Evolutionary conservation across 2,797 vertebrate species (phyloP).

Genomic region (Enteromius viviparus): DNA sequence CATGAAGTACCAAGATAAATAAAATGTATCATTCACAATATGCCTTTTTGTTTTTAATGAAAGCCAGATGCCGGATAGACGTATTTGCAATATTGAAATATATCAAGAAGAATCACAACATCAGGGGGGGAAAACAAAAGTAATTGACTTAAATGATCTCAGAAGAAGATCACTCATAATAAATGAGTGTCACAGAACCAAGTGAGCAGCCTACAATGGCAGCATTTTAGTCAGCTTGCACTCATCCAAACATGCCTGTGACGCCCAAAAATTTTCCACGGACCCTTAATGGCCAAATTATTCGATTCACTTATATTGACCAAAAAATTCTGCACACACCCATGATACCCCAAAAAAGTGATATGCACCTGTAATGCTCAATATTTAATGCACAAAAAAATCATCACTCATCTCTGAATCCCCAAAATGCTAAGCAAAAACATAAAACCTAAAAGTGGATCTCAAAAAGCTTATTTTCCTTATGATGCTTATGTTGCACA

Average conservation of each 20-base stretch:
- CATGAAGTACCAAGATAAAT: neutral
- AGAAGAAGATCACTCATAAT: neutral
- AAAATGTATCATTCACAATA: neutral
- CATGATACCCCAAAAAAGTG: neutral
- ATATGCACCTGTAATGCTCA: neutral
- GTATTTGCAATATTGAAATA: neutral
- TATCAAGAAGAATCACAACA: slow-evolving; percentile 4
- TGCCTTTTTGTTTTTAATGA: neutral
- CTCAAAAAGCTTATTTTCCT: neutral
- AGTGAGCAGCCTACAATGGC: neutral
- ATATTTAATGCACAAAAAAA: neutral
- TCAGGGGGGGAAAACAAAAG: neutral
- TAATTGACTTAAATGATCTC: slow-evolving; percentile 5
- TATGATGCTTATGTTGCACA: neutral
- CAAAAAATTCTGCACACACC: neutral
- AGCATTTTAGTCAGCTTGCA: neutral
- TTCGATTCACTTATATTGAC: neutral
- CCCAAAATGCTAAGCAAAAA: neutral
- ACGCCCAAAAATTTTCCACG: neutral
- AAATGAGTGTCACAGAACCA: slow-evolving; percentile 8
- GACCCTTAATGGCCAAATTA: neutral
- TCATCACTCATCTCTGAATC: neutral
- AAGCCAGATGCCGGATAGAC: neutral
- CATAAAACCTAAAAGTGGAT: neutral
- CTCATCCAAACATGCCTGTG: neutral